Base-by-base conservation (phyloP, 2,797 vertebrate species). In the Syncerus caffer region DNA sequence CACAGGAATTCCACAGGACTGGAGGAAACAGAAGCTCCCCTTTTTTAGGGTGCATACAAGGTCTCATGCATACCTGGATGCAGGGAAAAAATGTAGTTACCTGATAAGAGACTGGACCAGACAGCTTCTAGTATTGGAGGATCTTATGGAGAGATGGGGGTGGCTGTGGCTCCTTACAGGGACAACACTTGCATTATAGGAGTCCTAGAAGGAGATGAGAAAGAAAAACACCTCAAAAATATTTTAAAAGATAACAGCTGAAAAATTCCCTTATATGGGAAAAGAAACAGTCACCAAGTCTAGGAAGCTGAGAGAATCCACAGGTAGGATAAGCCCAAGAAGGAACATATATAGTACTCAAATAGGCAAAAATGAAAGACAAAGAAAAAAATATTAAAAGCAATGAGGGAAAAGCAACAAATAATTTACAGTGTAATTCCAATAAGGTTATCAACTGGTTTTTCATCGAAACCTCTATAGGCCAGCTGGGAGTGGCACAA, bases 71-170 rank as follows among this genome's bases (percentile, higher is more conserved):
- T 80, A 80, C 47, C 10, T n/a, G 78, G 17, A 51, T 19, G 6
- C 47, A 80, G 78, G 29, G 17, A 2, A 13, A 31, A 31, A 50
- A 51, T 51, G 47, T 19, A 80, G 47, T 80, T 31, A 80, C 16
- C 16, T 51, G 29, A 13, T 51, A 80, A n/a, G 29, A 31, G 78
- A 51, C 6, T n/a, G 47, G 29, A 29, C 47, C 17, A 80, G 29
- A 51, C 29, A 51, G 29, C 47, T 80, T 16, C 29, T 80, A n/a
- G 17, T 51, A 80, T 13, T 51, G 47, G 1, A 80, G 29, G 5
- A 19, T 51, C 47, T 80, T 31, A 51, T 2, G 0, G 9, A 31
- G 47, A 80, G 10, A 50, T 2, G 0, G 16, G 16, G 3, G 10
- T 80, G 29, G 1, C 10, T 51, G 17, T 80, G 47, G 17, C 5